These are phyloP conservation scores for Sinhomidia bicolor DNA, from an alignment of 2,888 invertebrate species.

Conservation along the genomic window DNA sequence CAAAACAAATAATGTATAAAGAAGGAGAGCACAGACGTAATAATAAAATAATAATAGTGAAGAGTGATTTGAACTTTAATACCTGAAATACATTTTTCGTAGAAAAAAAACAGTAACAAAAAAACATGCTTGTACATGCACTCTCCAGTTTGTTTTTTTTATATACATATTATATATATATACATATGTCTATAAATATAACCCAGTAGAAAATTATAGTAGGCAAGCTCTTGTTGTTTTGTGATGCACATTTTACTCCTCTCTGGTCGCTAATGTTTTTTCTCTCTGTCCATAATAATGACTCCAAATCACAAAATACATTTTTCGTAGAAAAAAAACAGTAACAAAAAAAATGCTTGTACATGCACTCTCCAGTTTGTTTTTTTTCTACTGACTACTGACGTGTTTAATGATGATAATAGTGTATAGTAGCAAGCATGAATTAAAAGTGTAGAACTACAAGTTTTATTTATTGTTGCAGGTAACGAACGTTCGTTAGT, in stretches of 20 bases:
- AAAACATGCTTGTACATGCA: neutral
- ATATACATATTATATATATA: no score
- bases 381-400: neutral
- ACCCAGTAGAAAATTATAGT: no score
- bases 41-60: slow-evolving; percentile 1
- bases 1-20: no score
- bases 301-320: neutral
- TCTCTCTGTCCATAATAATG: neutral
- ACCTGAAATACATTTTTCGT: neutral
- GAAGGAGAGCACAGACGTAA: neutral
- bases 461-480: neutral
- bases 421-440: neutral
- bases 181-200: no score
- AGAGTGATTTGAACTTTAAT: slow-evolving; percentile 37
- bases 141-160: no score
- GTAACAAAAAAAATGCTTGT: neutral
- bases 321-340: neutral
- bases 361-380: no score
- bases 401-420: neutral
- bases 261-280: slow-evolving; percentile 4
- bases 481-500: slow-evolving; percentile 7
- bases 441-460: no score
- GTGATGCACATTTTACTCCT: no score
- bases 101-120: neutral
- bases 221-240: no score